A percentile compares a stretch with the other conserved stretches of the same genome.
phyloP scores from a whole-genome alignment of 2,113 vertebrate genomes.

The Hoplias malabaricus region DNA sequence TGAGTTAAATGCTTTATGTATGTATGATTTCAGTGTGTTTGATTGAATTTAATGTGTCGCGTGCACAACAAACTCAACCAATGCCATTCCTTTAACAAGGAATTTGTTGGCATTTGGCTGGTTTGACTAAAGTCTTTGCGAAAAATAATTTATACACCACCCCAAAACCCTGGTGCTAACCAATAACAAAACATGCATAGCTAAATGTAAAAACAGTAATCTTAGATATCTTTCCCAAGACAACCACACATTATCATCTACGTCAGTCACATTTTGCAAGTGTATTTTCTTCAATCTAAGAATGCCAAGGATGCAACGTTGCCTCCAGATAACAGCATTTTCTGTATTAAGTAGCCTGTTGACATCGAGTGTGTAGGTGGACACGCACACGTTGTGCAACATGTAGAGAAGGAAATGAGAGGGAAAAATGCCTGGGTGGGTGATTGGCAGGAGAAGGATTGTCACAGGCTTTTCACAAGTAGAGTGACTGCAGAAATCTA shows the following conservation, averaged over 20 bases:
- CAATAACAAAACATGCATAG: background rate
- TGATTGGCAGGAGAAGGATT: constrained; percentile 60
- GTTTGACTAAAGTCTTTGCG: background rate
- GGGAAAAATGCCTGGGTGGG: constrained; percentile 41
- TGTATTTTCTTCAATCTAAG: constrained; percentile 50
- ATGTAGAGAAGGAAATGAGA: constrained; percentile 55
- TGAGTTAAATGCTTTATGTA: too few relatives aligned
- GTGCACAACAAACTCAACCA: background rate
- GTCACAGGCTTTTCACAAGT: constrained; percentile 54
- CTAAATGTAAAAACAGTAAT: background rate
- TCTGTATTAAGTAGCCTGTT: constrained; percentile 67
- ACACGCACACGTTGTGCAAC: constrained; percentile 64
- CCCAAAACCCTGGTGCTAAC: background rate
- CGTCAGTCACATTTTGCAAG: constrained; percentile 5
- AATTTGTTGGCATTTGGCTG: background rate
- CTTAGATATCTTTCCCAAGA: background rate
- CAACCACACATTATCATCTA: background rate
- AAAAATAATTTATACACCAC: background rate
- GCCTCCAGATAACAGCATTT: constrained; percentile 49
- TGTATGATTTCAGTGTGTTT: too few relatives aligned
- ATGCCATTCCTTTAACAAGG: background rate
- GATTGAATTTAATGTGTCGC: background rate
- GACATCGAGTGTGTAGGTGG: constrained; percentile 70
- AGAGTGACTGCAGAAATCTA: constrained; percentile 43
- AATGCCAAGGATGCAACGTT: constrained; percentile 64